Conservation (phyloP, 2,888 invertebrate genomes). For the Chydorus sphaericus region DNA sequence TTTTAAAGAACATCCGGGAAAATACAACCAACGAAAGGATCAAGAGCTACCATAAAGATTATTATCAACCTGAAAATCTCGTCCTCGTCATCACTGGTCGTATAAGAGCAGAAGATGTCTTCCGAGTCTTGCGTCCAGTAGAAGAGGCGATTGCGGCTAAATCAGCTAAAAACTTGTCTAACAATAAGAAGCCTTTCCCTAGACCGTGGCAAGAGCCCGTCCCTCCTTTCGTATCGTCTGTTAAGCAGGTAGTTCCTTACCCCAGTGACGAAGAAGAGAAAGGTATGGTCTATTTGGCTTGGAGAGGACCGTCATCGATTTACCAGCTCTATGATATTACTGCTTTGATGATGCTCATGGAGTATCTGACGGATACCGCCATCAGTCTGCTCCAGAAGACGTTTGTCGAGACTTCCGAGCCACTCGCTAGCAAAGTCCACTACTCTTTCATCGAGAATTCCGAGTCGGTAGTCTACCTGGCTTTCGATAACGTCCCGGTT, state of each 20-base stretch:
- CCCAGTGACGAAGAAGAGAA: conserved; percentile 48
- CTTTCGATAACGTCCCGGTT: conserved; percentile 58
- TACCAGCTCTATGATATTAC: conserved; percentile 38
- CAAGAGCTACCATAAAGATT: conserved; percentile 61
- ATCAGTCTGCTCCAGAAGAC: conserved; percentile 68
- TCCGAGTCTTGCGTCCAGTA: conserved; percentile 50
- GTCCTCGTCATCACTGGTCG: conserved; percentile 69
- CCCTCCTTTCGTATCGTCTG: conserved; percentile 43
- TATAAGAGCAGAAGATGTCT: conserved; percentile 57
- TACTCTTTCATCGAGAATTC: conserved; percentile 58
- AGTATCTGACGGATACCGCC: conserved; percentile 74
- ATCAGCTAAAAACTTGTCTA: conserved; percentile 32
- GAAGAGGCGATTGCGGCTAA: conserved; percentile 60
- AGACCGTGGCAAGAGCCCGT: conserved; percentile 63
- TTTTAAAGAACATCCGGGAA: conserved; percentile 64
- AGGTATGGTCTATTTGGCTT: conserved; percentile 55
- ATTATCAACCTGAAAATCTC: conserved; percentile 78
- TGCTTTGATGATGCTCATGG: conserved; percentile 51
- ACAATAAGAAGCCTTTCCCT: conserved; percentile 1
- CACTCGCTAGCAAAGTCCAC: conserved; percentile 59
- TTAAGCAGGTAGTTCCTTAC: conserved; percentile 45
- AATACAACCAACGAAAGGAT: conserved; percentile 68
- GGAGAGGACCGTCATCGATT: conserved; percentile 59
- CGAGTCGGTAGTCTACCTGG: conserved; percentile 49
- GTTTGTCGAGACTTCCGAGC: conserved; percentile 68